A percentile compares a stretch with the other conserved stretches of the same genome.
phyloP scores from a whole-genome alignment of 1,140 invertebrate genomes.

The Conus betulinus region DNA sequence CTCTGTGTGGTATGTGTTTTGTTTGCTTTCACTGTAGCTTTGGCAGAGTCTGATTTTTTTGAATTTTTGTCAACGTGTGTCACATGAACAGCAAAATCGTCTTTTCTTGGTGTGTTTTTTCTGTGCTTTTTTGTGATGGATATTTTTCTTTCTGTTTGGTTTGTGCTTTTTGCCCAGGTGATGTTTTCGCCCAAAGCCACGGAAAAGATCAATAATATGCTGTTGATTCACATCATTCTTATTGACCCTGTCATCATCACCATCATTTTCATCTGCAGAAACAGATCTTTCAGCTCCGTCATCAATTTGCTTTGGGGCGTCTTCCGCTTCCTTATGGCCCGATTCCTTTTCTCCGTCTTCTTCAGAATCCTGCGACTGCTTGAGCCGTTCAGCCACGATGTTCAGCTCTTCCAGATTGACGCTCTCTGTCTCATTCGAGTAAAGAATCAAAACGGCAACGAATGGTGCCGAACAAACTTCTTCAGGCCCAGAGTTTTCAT shows the following conservation, averaged over 20 bases:
- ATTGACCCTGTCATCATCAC: not conserved
- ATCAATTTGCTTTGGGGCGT: not conserved
- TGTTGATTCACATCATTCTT: not conserved
- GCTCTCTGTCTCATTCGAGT: slow-evolving; percentile 73
- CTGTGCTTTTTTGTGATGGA: not conserved
- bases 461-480: slow-evolving; percentile 65
- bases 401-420: slow-evolving; percentile 63
- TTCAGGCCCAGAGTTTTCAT: slow-evolving; percentile 50
- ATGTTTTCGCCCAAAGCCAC: not conserved
- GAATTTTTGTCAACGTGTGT: not conserved
- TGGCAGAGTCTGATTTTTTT: not conserved
- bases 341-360: not conserved
- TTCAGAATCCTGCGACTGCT: slow-evolving; percentile 23
- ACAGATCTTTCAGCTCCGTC: not conserved
- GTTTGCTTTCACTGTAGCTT: not conserved
- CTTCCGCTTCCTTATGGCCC: not conserved
- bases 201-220: not conserved
- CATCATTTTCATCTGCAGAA: not conserved
- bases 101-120: not conserved
- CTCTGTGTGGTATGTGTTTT: not conserved
- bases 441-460: slow-evolving; percentile 74
- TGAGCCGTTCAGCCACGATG: slow-evolving; percentile 54
- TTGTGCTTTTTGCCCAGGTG: not conserved
- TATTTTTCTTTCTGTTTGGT: not conserved
- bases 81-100: not conserved